Base-by-base conservation (phyloP, 2,797 vertebrate species). In the Thamnophis elegans region DNA sequence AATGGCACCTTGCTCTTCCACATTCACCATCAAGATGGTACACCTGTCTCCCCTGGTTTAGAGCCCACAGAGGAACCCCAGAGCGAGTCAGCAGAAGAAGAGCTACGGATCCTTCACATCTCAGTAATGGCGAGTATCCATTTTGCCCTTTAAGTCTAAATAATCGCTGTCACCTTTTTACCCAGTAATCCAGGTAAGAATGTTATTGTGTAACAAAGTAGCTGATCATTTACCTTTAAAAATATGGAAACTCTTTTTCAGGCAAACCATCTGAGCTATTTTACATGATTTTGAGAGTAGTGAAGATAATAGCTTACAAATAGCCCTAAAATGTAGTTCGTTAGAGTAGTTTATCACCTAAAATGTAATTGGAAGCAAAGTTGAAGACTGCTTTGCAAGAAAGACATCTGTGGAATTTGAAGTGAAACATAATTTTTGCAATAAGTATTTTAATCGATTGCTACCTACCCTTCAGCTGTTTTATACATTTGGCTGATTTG, bases 1-100 rank as follows among this genome's bases (percentile, higher is more conserved):
- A 99, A 99, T 0, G 99, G 99, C 85, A 99, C 99, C 0, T 95
- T 99, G 86, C 99, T 99, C 90, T 99, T 99, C 96, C 99, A 99
- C 96, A 99, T 99, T 96, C 99, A 99, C 95, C 99, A 99, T 95
- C 99, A 99, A 94, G 99, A 99, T 0, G 99, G 99, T 10, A 97
- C 98, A 82, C 97, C 98, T 54, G 99, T 95, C 94, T 97, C 99
- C 13, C 98, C 98, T 0, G 99, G 99, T 62, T 97, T 98, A 0
- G 98, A 98, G 26, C 97, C 99, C 3, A 99, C 99, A 0, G 98
- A 98, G 1, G 98, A 99, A 62, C 98, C 99, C 0, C 98, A 98
- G 94, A 98, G 98, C 0, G 98, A 99, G 89, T 98, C 99, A 0
- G 98, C 99, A 0, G 99, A 99, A 92, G 99, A 99, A 91, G 99